Evolutionary conservation across 2,113 vertebrate genomes (phyloP).

Genomic region (Salvelinus namaycush): DNA sequence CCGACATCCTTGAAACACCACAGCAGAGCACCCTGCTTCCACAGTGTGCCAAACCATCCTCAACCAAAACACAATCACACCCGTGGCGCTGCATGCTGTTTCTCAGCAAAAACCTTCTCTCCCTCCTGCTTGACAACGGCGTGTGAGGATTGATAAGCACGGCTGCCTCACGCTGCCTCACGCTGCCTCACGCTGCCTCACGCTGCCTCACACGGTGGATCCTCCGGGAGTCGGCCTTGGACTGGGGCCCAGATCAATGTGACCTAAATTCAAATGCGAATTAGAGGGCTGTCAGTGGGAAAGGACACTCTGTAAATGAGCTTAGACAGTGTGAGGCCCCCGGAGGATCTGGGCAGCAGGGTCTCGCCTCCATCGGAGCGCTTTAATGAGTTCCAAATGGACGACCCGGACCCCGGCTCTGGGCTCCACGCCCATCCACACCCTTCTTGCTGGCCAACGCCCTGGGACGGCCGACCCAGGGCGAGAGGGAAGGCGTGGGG

Average conservation of each 20-base stretch:
- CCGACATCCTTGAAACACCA: background rate
- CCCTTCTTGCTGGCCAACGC: conserved; percentile 32
- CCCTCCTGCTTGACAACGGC: conserved; percentile 12
- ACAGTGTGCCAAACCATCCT: background rate
- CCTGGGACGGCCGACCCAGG: background rate
- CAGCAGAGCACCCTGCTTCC: too few relatives aligned
- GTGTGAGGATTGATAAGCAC: background rate
- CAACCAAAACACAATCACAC: conserved; percentile 13
- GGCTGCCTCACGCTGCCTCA: conserved; percentile 40
- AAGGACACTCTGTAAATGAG: conserved; percentile 74
- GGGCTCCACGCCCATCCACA: conserved; percentile 19
- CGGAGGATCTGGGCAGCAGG: conserved; percentile 50
- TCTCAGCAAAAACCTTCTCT: conserved; percentile 22
- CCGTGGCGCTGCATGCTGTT: conserved; percentile 47
- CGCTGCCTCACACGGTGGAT: conserved; percentile 34
- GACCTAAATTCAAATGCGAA: conserved; percentile 78
- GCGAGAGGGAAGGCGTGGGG: too few relatives aligned
- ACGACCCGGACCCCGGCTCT: conserved; percentile 34
- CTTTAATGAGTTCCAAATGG: conserved; percentile 79
- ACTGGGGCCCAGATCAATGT: conserved; percentile 75
- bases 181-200: conserved; percentile 41
- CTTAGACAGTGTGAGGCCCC: conserved; percentile 63
- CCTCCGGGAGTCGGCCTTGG: conserved; percentile 65
- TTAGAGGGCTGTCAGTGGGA: conserved; percentile 69
- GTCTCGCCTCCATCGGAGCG: conserved; percentile 49